These are phyloP conservation scores for Thermophis baileyi DNA, from an alignment of 2,113 vertebrate genomes.

Conservation along the genomic window DNA sequence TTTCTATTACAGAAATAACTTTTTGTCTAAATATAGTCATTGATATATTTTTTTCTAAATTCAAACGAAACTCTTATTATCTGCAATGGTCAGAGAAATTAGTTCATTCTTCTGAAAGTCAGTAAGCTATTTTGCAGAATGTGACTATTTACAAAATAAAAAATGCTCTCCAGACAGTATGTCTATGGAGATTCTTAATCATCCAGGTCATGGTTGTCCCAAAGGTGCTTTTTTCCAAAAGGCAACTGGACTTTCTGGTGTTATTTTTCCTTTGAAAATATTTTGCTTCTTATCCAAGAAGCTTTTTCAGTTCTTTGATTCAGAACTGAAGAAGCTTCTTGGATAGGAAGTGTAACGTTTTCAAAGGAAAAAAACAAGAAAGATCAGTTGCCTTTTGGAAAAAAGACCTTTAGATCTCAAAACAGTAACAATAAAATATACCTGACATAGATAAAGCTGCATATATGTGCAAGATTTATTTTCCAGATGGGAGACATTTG, in stretches of 20 bases:
- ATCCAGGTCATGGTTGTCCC: background rate
- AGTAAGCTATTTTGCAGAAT: background rate
- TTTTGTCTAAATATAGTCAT: background rate
- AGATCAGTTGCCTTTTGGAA: background rate
- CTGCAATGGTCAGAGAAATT: background rate
- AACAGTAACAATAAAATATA: background rate
- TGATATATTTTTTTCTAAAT: background rate
- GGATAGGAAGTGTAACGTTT: background rate
- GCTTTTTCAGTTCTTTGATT: background rate
- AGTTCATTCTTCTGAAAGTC: slow-evolving; percentile 3
- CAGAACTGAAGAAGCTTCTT: background rate
- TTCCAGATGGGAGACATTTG: slow-evolving; percentile 5
- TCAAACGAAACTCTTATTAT: background rate
- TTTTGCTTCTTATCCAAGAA: background rate
- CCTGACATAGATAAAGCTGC: background rate
- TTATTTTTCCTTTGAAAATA: background rate
- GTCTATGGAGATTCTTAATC: background rate
- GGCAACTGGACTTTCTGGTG: background rate
- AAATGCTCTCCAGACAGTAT: background rate
- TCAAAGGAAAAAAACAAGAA: background rate
- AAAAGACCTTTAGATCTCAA: background rate
- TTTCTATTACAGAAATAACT: background rate
- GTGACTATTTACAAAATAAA: background rate
- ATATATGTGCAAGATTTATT: background rate
- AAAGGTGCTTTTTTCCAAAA: background rate